phyloP scores from a whole-genome alignment of 2,113 vertebrate genomes.

The Nerophis lumbriciformis region DNA sequence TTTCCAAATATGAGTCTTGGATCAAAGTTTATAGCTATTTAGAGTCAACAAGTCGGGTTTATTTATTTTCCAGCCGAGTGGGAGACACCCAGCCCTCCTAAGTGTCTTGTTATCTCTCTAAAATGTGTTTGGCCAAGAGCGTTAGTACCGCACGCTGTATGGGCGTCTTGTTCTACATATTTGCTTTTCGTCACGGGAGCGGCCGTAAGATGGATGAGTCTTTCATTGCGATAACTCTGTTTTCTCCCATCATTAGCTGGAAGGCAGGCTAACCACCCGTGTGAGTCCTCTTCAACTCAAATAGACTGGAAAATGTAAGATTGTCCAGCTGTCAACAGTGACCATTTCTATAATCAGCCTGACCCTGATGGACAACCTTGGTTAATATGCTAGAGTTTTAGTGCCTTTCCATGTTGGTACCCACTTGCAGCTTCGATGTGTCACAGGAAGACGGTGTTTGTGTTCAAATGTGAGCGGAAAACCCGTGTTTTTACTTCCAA shows the following conservation, averaged over 20 bases:
- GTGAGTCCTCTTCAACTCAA: slow-evolving; percentile 54
- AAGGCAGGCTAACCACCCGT: slow-evolving; percentile 23
- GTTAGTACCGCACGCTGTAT: slow-evolving; percentile 50
- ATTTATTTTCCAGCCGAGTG: slow-evolving; percentile 43
- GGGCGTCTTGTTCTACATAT: slow-evolving; percentile 64
- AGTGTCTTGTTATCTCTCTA: slow-evolving; percentile 60
- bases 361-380: slow-evolving; percentile 49
- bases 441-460: slow-evolving; percentile 32
- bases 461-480: slow-evolving; percentile 32
- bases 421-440: background rate
- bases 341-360: slow-evolving; percentile 51
- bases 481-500: background rate
- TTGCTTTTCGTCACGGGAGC: slow-evolving; percentile 64
- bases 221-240: slow-evolving; percentile 50
- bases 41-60: slow-evolving; percentile 36
- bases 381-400: slow-evolving; percentile 16
- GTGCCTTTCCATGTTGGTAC: slow-evolving; percentile 15
- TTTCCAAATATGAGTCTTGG: slow-evolving; percentile 2
- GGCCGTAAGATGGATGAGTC: slow-evolving; percentile 70
- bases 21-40: slow-evolving; percentile 26
- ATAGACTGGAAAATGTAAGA: slow-evolving; percentile 55
- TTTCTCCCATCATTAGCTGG: slow-evolving; percentile 43
- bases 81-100: slow-evolving; percentile 39
- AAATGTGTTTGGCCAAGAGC: slow-evolving; percentile 46
- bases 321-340: slow-evolving; percentile 41